Base-by-base conservation (phyloP, 2,797 vertebrate species). In the Syngnathus acus region DNA sequence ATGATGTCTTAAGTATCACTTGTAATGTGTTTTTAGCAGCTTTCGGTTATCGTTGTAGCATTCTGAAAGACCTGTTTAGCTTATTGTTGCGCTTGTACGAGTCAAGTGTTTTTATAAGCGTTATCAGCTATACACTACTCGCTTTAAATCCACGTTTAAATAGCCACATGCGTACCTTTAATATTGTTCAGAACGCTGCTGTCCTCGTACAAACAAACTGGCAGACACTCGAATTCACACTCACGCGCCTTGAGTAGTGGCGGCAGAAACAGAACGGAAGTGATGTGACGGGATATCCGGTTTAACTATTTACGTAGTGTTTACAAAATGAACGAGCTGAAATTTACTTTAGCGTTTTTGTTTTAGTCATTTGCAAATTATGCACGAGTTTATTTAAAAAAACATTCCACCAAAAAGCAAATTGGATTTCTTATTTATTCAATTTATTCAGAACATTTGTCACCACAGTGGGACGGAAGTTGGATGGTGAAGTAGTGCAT, bases 401-500 rank as follows among this genome's bases (percentile, higher is more conserved):
- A 21, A 53, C 9, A 53, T 21, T 53, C 10, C n/a, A 32, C 54
- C 58, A 39, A 39, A 60, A 60, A 40, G 57, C 16, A 1, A 60
- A 9, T 0, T 58, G 17, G 17, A 68, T 83, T 86, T 81, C 65
- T 77, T n/a, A 32, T 32, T 32, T 32, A 32, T 32, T 32, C 32
- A 42, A 79, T 88, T 89, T 88, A 89, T 87, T 89, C 39, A 73
- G 61, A 84, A 87, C 62, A 81, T 80, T 83, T 68, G 80, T 78
- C 71, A 83, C 76, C 65, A 74, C 62, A 58, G 69, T 23, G 65
- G 86, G 85, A 88, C 73, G 85, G 80, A 86, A 82, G 73, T 79
- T 69, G 85, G 77, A 86, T 83, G 73, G 78, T 68, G 26, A 55
- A 82, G 86, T 88, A 86, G 84, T 88, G 86, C 87, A 88, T 83